phyloP scores from a whole-genome alignment of 1,140 invertebrate genomes.

The Paraescarpia echinospica region DNA sequence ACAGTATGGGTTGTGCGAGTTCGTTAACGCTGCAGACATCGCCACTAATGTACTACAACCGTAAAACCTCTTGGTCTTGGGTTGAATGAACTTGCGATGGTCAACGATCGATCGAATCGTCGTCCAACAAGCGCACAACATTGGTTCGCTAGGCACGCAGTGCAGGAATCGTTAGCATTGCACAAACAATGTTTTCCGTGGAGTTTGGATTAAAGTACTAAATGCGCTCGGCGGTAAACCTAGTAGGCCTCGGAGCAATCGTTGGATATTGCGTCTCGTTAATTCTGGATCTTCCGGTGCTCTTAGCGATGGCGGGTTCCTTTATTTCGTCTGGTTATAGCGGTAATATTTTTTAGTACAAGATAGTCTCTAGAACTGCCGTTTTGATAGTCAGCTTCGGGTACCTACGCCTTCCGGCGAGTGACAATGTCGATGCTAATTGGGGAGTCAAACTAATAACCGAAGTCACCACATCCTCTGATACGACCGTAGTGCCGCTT shows the following conservation, averaged over 20 bases:
- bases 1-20: neutral
- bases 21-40: neutral
- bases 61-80: neutral
- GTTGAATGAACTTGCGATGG: neutral
- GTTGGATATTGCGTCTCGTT: neutral
- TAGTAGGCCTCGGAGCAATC: neutral
- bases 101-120: neutral
- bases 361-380: no score
- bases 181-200: neutral
- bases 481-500: no score
- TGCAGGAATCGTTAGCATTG: neutral
- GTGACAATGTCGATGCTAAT: no score
- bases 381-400: no score
- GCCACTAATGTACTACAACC: neutral
- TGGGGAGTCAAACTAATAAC: no score
- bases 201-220: neutral
- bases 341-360: neutral
- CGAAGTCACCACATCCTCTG: no score
- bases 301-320: neutral
- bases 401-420: no score
- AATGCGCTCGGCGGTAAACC: neutral
- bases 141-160: neutral
- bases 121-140: neutral
- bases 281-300: neutral
- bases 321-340: neutral